Evolutionary conservation across 2,888 invertebrate species (phyloP).

Genomic region (Capitulum mitella): DNA sequence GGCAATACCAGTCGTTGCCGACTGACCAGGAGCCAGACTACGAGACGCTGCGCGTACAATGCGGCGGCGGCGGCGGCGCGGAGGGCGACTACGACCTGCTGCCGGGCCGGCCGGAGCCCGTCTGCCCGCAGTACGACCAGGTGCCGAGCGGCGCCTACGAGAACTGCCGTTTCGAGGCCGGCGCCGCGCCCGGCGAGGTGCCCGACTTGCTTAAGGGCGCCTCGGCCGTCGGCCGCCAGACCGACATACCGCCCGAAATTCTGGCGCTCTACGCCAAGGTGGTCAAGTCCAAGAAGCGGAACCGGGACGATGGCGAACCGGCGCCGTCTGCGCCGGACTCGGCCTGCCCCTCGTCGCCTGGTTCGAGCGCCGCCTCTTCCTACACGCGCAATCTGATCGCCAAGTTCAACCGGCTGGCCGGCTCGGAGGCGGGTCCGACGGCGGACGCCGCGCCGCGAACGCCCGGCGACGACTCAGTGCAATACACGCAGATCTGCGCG

Average conservation of each 20-base stretch:
- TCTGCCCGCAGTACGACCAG: constrained; percentile 32
- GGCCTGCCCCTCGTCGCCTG: constrained; percentile 18
- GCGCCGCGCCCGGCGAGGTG: background rate
- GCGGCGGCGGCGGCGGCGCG: background rate
- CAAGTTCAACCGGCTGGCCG: constrained; percentile 30
- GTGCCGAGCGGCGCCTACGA: background rate
- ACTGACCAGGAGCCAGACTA: constrained; percentile 28
- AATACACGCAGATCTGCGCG: background rate
- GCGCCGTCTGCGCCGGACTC: constrained; percentile 12
- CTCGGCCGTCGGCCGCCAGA: background rate
- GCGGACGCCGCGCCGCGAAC: constrained; percentile 16
- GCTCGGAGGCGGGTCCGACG: constrained; percentile 18
- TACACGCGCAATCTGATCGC: constrained; percentile 27
- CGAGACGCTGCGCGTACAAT: constrained; percentile 33
- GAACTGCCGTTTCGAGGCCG: background rate
- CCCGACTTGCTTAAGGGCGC: constrained; percentile 12
- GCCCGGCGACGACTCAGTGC: background rate
- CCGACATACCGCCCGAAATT: constrained; percentile 37
- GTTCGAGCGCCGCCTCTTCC: constrained; percentile 23
- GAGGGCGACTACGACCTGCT: constrained; percentile 11
- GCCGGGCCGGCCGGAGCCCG: constrained; percentile 26
- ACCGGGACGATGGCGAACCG: constrained; percentile 10
- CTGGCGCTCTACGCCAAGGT: constrained; percentile 39
- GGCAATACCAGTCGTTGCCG: constrained; percentile 25
- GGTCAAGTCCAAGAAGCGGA: constrained; percentile 38